Evolutionary conservation across 2,113 vertebrate genomes (phyloP).

Genomic region (Percina caprodes): DNA sequence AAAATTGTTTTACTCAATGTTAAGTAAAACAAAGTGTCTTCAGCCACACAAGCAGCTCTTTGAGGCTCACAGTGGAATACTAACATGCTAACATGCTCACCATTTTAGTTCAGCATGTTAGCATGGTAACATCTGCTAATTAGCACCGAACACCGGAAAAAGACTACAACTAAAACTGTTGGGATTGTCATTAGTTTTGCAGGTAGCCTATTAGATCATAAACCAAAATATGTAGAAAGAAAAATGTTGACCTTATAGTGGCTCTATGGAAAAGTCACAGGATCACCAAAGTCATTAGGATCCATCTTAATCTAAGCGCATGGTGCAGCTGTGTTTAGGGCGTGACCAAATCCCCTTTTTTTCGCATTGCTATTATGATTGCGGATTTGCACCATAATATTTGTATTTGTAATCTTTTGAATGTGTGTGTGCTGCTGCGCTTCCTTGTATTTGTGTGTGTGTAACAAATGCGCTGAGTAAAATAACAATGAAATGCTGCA

Average conservation of each 20-base stretch:
- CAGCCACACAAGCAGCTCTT: neutral
- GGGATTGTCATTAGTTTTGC: neutral
- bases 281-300: neutral
- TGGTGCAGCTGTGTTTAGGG: no score
- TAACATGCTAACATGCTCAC: neutral
- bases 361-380: no score
- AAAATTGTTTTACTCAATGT: neutral
- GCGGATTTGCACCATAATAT: no score
- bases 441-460: no score
- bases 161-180: neutral
- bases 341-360: no score
- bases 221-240: neutral
- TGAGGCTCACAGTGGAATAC: no score
- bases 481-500: no score
- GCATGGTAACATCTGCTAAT: neutral
- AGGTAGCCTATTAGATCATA: neutral
- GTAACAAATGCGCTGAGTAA: no score
- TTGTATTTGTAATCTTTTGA: no score
- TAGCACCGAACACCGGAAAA: neutral
- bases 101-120: neutral
- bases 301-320: no score
- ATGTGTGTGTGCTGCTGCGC: no score
- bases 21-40: neutral
- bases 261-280: neutral
- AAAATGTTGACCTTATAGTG: neutral